Evolutionary conservation across 2,113 vertebrate species (phyloP), one percentile per base, ranked within the genome.

Genomic region (Mixornis gularis): DNA sequence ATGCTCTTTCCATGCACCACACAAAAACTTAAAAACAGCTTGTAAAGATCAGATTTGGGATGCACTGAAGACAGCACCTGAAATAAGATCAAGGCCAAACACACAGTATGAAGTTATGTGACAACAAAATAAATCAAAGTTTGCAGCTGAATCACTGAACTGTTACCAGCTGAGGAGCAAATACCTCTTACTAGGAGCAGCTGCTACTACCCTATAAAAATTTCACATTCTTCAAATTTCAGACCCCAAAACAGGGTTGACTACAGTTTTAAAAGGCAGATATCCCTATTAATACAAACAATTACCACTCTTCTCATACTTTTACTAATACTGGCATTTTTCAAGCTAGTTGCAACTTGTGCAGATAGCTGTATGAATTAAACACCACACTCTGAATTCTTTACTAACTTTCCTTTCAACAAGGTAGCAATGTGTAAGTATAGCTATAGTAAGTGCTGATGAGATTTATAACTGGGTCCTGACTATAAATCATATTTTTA

Each of bases 91-190:
- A 85, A 88, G 79, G 89, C 60, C 79, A 66, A 95, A 76, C 70
- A 92, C 70, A 38, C 49, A 62, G 62, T 30, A 32, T 7, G 3
- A 58, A 78, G 52, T 72, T 93, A 93, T 6, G 20, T 34, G 10
- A 68, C 34, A 89, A 84, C 62, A 89, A 93, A 88, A 80, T 17
- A 71, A 95, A 96, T 66, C 87, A 68, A 77, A 95, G 66, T 70
- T 41, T 92, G 83, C 86, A 86, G 70, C 22, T 86, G 79, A 91
- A 95, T 92, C 90, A 73, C 44, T 87, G 78, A 95, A 84, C 77
- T 92, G 40, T 85, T 92, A 84, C 62, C 79, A 81, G 83, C 62
- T 55, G 21, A 21, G 18, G 60, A 88, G 59, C 44, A 69, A 94
- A 93, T 71, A 74, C 38, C 63, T 82, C 53, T 63, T 85, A 95